A percentile compares a stretch with the other conserved stretches of the same genome.
Conservation (phyloP, 2,113 vertebrate genomes). For the Pundamilia nyererei region DNA sequence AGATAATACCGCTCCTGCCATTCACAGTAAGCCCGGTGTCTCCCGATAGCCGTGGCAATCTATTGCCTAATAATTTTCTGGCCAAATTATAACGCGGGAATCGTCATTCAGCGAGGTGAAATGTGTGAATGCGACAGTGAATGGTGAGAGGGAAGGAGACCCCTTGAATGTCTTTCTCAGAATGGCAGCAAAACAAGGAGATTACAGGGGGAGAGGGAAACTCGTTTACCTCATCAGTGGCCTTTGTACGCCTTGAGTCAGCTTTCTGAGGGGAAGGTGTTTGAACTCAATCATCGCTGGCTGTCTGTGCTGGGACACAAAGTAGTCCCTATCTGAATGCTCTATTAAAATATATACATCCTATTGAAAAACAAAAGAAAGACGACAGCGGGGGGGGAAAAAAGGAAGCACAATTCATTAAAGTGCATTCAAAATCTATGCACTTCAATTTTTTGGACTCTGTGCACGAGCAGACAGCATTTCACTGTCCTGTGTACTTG, state of each 20-base stretch:
- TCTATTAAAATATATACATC: not conserved
- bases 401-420: not conserved
- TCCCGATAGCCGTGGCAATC: constrained; percentile 62
- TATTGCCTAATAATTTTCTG: constrained; percentile 58
- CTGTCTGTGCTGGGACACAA: not conserved
- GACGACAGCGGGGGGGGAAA: no score
- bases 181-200: constrained; percentile 41
- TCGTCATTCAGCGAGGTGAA: constrained; percentile 31
- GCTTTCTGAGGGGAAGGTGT: constrained; percentile 26
- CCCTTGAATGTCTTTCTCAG: constrained; percentile 1
- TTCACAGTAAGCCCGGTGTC: constrained; percentile 30
- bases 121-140: constrained; percentile 14
- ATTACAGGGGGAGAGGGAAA: constrained; percentile 32
- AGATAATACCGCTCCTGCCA: constrained; percentile 57
- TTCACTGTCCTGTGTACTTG: not conserved
- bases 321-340: not conserved
- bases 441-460: not conserved
- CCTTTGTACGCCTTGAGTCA: constrained; percentile 51
- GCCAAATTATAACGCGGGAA: constrained; percentile 59
- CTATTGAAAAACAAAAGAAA: not conserved
- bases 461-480: not conserved
- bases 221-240: constrained; percentile 48
- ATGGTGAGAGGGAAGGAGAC: not conserved
- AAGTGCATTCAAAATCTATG: not conserved
- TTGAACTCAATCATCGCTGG: constrained; percentile 29